Conservation (phyloP, 1,140 invertebrate species). For the Pseudomyrmex sp. region DNA sequence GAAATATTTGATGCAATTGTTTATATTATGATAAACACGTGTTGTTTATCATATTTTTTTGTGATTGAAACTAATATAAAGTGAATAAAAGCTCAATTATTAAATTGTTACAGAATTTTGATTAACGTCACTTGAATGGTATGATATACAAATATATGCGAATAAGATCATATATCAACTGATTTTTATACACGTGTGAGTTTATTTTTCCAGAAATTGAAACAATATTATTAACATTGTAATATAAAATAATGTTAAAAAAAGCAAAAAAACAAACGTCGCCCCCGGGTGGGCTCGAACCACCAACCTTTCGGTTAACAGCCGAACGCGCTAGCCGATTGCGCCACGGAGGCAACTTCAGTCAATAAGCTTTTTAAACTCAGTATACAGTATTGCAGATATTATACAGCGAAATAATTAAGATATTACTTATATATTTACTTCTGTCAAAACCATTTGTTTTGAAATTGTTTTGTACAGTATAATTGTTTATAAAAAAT, state of each 20-base stretch:
- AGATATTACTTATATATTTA: too few species aligned
- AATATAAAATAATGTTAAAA: neutral
- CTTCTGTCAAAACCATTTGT: too few species aligned
- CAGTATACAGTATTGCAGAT: too few species aligned
- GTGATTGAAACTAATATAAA: neutral
- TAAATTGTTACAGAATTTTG: neutral
- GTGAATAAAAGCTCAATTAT: neutral
- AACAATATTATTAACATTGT: neutral
- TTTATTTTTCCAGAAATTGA: neutral
- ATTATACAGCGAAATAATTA: too few species aligned
- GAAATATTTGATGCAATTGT: slow-evolving; percentile 9
- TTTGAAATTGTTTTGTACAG: too few species aligned
- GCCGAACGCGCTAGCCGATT: slow-evolving; percentile 95
- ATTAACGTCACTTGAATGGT: neutral
- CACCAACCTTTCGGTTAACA: slow-evolving; percentile 96
- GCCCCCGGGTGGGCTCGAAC: slow-evolving; percentile 93
- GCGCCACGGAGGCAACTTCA: slow-evolving; percentile 90
- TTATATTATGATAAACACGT: neutral
- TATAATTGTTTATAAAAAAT: too few species aligned
- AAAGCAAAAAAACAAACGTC: slow-evolving; percentile 81
- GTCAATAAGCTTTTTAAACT: too few species aligned
- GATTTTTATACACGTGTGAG: neutral
- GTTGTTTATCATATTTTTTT: neutral
- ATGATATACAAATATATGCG: neutral
- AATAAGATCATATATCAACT: neutral